Evolutionary conservation across 2,888 invertebrate species (phyloP).

Genomic region (Plutella xylostella): DNA sequence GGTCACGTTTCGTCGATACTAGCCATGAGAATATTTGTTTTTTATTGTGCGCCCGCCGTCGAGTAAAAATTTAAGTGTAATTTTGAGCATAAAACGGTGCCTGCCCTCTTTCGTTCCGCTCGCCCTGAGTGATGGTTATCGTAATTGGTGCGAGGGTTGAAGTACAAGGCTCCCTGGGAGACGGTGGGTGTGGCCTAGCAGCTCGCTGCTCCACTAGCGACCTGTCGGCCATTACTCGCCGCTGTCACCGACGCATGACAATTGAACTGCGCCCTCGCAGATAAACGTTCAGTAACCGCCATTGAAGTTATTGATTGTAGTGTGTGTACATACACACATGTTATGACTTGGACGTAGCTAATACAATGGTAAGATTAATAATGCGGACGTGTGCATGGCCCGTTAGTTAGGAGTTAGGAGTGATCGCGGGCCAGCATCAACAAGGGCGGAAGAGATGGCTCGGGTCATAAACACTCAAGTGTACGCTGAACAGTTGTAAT

Average conservation of each 20-base stretch:
- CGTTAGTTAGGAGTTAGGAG: conserved; percentile 39
- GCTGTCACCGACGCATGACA: background rate
- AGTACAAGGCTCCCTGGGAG: conserved; percentile 45
- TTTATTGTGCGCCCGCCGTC: conserved; percentile 60
- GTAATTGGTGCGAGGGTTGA: conserved; percentile 66
- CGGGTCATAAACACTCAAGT: conserved; percentile 62
- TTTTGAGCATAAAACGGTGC: conserved; percentile 67
- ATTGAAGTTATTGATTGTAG: conserved; percentile 52
- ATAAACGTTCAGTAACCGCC: conserved; percentile 45
- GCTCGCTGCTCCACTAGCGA: too few species aligned
- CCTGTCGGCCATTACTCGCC: conserved; percentile 3
- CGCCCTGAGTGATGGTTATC: conserved; percentile 69
- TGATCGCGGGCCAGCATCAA: conserved; percentile 58
- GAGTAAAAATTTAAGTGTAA: conserved; percentile 67
- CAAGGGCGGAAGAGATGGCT: conserved; percentile 66
- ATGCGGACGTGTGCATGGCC: conserved; percentile 43
- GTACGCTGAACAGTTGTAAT: conserved; percentile 31
- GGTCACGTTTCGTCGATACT: conserved; percentile 69
- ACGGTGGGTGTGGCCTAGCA: conserved; percentile 44
- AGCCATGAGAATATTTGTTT: conserved; percentile 70
- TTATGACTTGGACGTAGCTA: conserved; percentile 51
- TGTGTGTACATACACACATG: conserved; percentile 42
- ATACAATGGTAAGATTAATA: conserved; percentile 67
- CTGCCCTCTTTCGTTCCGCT: conserved; percentile 70
- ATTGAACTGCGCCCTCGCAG: too few species aligned